Evolutionary conservation across 2,888 invertebrate genomes (phyloP).

Genomic region (Cylindroiulus punctatus): DNA sequence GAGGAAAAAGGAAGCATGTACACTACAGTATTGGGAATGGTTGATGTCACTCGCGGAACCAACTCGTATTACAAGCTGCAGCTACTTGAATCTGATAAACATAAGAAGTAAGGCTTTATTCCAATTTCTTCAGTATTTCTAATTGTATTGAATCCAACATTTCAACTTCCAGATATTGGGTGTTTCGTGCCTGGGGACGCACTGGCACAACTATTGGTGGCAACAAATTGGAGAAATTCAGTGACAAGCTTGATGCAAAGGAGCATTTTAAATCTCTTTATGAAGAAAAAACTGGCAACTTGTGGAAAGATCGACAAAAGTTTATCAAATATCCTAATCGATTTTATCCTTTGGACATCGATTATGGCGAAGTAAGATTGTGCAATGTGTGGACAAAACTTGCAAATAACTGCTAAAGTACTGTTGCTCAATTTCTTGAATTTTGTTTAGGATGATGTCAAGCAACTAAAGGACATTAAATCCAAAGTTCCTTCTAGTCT

Average conservation of each 20-base stretch:
- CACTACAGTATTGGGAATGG: constrained; percentile 82
- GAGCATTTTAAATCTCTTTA: constrained; percentile 74
- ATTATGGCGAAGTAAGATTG: constrained; percentile 76
- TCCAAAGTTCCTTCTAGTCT: constrained; percentile 73
- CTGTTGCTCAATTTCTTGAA: neutral
- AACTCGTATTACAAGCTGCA: constrained; percentile 97
- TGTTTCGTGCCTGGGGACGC: constrained; percentile 95
- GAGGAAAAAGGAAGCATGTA: constrained; percentile 72
- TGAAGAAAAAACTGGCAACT: constrained; percentile 84
- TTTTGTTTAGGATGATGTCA: constrained; percentile 46
- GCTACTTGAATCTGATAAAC: constrained; percentile 79
- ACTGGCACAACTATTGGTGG: constrained; percentile 94
- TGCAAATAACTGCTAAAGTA: neutral
- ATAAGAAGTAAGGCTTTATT: constrained; percentile 68
- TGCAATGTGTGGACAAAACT: neutral
- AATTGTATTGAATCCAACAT: neutral
- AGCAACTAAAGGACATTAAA: constrained; percentile 49
- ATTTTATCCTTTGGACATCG: constrained; percentile 89
- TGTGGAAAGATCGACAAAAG: constrained; percentile 74
- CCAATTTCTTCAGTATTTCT: neutral
- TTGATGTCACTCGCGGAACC: constrained; percentile 85
- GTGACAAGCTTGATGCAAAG: constrained; percentile 71
- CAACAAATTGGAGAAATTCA: constrained; percentile 72
- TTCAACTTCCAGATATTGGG: constrained; percentile 70
- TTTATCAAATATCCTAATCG: constrained; percentile 78